A percentile compares a stretch with the other conserved stretches of the same genome.
These are phyloP conservation scores for Bradypus variegatus DNA, from an alignment of 2,797 vertebrate species.

Conservation along the genomic window DNA sequence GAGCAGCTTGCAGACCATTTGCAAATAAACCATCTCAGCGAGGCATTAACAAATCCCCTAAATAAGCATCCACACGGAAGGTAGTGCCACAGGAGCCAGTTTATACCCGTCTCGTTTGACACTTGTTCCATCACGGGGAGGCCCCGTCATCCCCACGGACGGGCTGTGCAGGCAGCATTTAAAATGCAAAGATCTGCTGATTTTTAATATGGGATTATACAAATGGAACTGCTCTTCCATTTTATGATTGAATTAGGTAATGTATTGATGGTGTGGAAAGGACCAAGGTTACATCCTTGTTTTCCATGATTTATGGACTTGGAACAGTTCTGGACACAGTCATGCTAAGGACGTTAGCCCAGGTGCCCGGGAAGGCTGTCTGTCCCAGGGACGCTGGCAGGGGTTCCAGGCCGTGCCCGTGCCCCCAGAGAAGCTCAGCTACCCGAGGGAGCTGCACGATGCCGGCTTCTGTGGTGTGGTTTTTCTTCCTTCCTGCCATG, in stretches of 20 bases:
- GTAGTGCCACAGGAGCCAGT: not conserved
- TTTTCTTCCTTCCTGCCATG: not conserved
- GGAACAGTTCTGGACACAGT: not conserved
- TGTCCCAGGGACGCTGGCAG: not conserved
- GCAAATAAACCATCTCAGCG: not conserved
- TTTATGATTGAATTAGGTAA: slow-evolving; percentile 63
- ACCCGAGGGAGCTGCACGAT: not conserved
- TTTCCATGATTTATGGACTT: slow-evolving; percentile 63
- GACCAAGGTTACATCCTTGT: slow-evolving; percentile 71
- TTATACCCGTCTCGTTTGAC: not conserved
- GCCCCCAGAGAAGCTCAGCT: not conserved
- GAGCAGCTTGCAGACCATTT: slow-evolving; percentile 10
- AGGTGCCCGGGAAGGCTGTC: not conserved
- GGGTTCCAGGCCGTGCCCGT: too few relatives aligned
- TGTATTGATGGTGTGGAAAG: slow-evolving; percentile 46
- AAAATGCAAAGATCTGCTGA: slow-evolving; percentile 66
- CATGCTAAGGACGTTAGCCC: fast-evolving
- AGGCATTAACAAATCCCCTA: not conserved
- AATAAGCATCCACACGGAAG: not conserved
- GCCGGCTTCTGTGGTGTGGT: fast-evolving
- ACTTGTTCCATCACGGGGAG: slow-evolving; percentile 42
- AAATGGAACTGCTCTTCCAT: slow-evolving; percentile 66
- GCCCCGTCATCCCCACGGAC: not conserved
- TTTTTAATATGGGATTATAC: slow-evolving; percentile 67
- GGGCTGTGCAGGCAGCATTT: slow-evolving; percentile 39